Evolutionary conservation across 2,888 invertebrate species (phyloP), one percentile per base, ranked within the genome.

Genomic region (Balanococcus diminutus): DNA sequence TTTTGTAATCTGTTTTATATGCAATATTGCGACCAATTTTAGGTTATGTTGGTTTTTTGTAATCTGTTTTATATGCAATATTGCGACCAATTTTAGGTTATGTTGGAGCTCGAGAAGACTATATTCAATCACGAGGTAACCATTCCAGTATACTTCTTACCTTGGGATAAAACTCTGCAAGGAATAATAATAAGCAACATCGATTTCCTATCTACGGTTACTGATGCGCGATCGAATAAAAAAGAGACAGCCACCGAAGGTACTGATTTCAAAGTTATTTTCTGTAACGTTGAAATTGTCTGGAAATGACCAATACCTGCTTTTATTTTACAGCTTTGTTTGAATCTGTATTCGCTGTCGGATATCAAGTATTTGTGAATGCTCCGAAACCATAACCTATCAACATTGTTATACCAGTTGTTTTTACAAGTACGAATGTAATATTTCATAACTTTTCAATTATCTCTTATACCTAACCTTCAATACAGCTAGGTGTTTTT

Each of bases 341-440:
- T 87, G 94, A 94, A 89, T 94, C 96, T 16, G 94, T 98, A n/a
- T 95, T 96, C 22, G 97, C 96, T 0, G 98, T 97, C 91, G 98
- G 98, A 11, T 98, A 97, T 91, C 98, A 98, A 91, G 94, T 97
- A 89, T 96, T 96, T 87, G 94, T 97, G 32, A 93, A 94, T 87
- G 93, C 96, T 6, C 91, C 94, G 25, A 93, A 93, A 87, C 94
- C 94, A 36, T 22, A 72, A n/a, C 72, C 61, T 32, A 61, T 56
- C 6, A 87, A 87, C 83, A 82, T 61, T n/a, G 51, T 82, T 75
- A 75, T 75, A 32, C 61, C 36, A 36, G 28, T 82, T 83, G n/a
- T n/a, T n/a, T n/a, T 32, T 39, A 1, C 36, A 83, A 16, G 51
- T 83, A 28, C n/a, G 51, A 56, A 14, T 83, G 3, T 0, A 39